Evolutionary conservation across 1,140 invertebrate genomes (phyloP), one percentile per base, ranked within the genome.

Genomic region (Branchinecta lindahli): DNA sequence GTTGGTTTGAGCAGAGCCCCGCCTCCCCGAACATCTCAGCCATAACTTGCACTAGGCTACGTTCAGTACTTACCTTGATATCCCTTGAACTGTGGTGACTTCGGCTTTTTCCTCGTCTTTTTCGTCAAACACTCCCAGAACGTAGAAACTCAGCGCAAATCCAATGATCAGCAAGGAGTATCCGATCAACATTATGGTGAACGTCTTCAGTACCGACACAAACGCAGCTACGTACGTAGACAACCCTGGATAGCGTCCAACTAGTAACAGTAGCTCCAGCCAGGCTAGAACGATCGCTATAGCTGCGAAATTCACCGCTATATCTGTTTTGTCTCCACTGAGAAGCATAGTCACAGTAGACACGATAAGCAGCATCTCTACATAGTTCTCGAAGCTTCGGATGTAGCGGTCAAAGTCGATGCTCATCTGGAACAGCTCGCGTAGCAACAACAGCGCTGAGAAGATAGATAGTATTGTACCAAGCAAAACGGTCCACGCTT

Each of bases 151-250:
- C 33, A 91, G 75, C 0, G 87, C 87, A 77, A 91, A 92, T 1
- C 89, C 89, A 21, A 90, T 79, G 8, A 91, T 87, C 45, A 91
- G 80, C 73, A 90, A 85, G 0, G 86, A 86, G 76, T 91, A 91
- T 78, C 88, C 87, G 0, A 86, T 78, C 4, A 92, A 80, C 73
- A 90, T 89, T 75, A 88, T 87, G 10, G 88, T 82, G 74, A 91
- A 91, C 72, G 87, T 91, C 74, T 83, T 83, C 0, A 86, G 87
- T 0, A 91, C 88, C 0, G 85, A 88, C 73, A 84, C 84, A 61
- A 91, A 80, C 85, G 90, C 90, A 33, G 89, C 85, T 71, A 91
- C 87, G 73, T 88, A 84, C 6, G 86, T 90, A 5, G 89, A 89
- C 21, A 87, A 78, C 67, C 83, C 77, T 8, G 84, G 84, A 3